Evolutionary conservation across 2,888 invertebrate genomes (phyloP), one percentile per base, ranked within the genome.

Genomic region (Lagria hirta): DNA sequence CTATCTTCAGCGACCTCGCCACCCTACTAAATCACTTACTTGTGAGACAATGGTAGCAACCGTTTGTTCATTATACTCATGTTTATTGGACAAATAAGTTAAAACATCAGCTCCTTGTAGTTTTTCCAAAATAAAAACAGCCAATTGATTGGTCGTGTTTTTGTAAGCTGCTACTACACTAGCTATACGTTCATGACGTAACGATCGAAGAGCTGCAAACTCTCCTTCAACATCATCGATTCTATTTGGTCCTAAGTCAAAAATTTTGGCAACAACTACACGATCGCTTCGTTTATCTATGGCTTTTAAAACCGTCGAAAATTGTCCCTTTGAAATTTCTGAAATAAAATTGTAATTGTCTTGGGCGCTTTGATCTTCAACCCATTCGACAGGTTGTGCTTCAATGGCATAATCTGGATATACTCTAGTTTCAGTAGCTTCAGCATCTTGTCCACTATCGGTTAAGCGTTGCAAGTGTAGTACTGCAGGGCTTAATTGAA

Each of bases 31-130:
- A n/a, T n/a, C 20, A 43, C 51, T 55, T 58, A 79, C 77, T 74
- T 98, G 97, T 2, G 84, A 80, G 23, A 96, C 80, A 13, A 95
- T 85, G 1, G 83, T 84, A 0, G 92, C 88, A 0, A 97, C 92
- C 71, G 86, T 86, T 71, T 96, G 92, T 70, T 98, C 98, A 0
- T 86, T 83, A 71, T 95, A 98, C 59, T 92, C 88, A 68, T 94
- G 91, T 33, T 86, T 81, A 57, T 86, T 88, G 1, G 91, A 85
- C 40, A 96, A 77, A 68, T 91, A 95, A 0, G 91, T 88, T 3
- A 97, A 75, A 21, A 98, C 81, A 62, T 96, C 92, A 10, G 95
- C 88, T 1, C 97, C 97, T 66, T 93, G 92, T 0, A 91, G 74
- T 65, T 89, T 89, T 61, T 91, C 91, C 70, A 88, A 71, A 7